Percentiles rank a stretch among this genome's conserved stretches.
Conservation (phyloP, 1,140 invertebrate species). For the Aphelenchoides avenae region DNA sequence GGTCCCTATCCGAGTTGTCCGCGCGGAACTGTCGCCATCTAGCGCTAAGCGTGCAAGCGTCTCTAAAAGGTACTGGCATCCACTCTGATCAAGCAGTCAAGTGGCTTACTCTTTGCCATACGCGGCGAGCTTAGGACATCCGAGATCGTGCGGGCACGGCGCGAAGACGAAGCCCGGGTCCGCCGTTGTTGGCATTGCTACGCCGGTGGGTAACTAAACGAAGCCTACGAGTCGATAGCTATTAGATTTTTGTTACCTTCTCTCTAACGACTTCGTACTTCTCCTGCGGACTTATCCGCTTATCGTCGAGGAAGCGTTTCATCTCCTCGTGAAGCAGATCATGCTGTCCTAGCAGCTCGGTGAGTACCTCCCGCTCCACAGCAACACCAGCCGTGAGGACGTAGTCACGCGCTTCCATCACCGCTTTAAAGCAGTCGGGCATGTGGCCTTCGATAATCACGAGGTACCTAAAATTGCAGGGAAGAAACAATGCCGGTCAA, state of each 20-base stretch:
- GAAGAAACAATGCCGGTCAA: no score
- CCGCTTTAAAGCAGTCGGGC: constrained; percentile 36
- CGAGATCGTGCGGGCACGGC: constrained; percentile 41
- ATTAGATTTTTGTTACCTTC: no score
- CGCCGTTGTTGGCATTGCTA: constrained; percentile 34
- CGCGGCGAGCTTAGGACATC: constrained; percentile 29
- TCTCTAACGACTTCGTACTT: constrained; percentile 41
- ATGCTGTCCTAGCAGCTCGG: constrained; percentile 19
- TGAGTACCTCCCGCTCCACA: constrained; percentile 22
- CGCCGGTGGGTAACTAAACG: constrained; percentile 17
- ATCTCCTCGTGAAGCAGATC: constrained; percentile 29
- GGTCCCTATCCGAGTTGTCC: constrained; percentile 29
- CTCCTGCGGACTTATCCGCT: constrained; percentile 31
- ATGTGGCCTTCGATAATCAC: constrained; percentile 46
- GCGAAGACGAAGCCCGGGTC: constrained; percentile 43
- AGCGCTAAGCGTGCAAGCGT: constrained; percentile 28
- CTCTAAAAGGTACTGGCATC: no score
- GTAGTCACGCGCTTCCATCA: constrained; percentile 48
- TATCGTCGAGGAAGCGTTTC: constrained; percentile 31
- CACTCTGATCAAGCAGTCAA: constrained; percentile 8
- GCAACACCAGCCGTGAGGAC: constrained; percentile 34
- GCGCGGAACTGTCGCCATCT: constrained; percentile 33
- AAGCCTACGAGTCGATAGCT: background rate
- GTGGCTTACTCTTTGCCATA: constrained; percentile 17
- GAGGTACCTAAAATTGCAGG: constrained; percentile 28